Base-by-base conservation (phyloP, 1,140 invertebrate genomes). In the Rhynchophorus ferrugineus region DNA sequence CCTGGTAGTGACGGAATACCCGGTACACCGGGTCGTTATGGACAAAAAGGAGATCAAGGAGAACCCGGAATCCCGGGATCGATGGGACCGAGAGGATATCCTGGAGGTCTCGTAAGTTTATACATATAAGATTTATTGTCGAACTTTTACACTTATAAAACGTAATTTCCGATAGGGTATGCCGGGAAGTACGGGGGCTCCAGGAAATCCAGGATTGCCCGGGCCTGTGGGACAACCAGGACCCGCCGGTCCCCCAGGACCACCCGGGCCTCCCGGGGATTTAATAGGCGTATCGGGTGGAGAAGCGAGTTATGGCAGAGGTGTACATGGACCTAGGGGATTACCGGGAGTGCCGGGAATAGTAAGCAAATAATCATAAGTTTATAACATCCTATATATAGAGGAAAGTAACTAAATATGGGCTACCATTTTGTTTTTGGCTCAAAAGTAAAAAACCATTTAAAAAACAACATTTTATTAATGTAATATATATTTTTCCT, bases 291-390 rank as follows among this genome's bases (percentile, higher is more conserved):
- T 62, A 35, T 56, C 39, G 5, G 33, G 57, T 36, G 44, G 51
- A 19, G 57, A 50, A 19, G 35, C 43, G 17, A 39, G 57, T 29
- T 63, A 67, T 13, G 52, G 49, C 24, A 56, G 63, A 14, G 67
- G 67, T 41, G 51, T 62, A 1, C 60, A 61, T 42, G 71, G 71
- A 19, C 61, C 65, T 6, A 62, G 67, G 44, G 71, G 70, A 11
- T 60, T 64, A 47, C 61, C 67, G 5, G 69, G 70, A 37, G 61
- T 63, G 18, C 50, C 63, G 17, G 66, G 66, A 45, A 57, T 65
- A 14, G 66, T 68, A 60, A 61, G 59, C n/a, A n/a, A n/a, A n/a
- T n/a, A n/a, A n/a, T n/a, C n/a, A n/a, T n/a, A n/a, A n/a, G n/a
- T n/a, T n/a, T n/a, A n/a, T n/a, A n/a, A n/a, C n/a, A n/a, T n/a